Evolutionary conservation across 2,113 vertebrate genomes (phyloP).

Genomic region (Osmerus mordax): DNA sequence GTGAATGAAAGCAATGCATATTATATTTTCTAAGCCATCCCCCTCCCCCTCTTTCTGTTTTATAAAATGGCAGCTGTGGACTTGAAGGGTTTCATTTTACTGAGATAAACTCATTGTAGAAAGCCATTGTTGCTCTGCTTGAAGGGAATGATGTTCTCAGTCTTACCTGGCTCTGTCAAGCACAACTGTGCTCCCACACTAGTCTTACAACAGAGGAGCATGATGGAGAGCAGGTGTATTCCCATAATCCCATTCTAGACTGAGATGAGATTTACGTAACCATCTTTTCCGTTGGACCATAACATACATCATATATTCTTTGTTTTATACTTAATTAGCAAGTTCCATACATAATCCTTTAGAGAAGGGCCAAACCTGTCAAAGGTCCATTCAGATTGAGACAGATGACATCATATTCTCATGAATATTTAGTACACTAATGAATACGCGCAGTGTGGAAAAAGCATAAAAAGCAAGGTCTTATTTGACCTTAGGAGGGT

Average conservation of each 20-base stretch:
- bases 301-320: too few species aligned
- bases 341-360: too few species aligned
- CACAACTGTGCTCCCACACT: constrained; percentile 32
- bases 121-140: constrained; percentile 42
- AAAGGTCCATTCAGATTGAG: too few species aligned
- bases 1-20: constrained; percentile 64
- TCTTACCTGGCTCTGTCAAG: constrained; percentile 41
- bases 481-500: too few species aligned
- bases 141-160: constrained; percentile 44
- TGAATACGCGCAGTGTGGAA: too few species aligned
- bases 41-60: constrained; percentile 14
- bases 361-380: too few species aligned
- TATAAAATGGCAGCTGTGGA: constrained; percentile 51
- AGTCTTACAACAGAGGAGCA: constrained; percentile 37
- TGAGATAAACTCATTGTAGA: constrained; percentile 49
- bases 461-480: too few species aligned
- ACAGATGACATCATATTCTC: too few species aligned
- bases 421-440: too few species aligned
- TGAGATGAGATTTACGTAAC: background rate
- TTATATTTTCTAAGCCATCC: constrained; percentile 60
- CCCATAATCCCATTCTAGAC: background rate
- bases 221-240: constrained; percentile 44
- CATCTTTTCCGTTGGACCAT: background rate
- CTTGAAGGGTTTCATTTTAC: constrained; percentile 51
- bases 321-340: too few species aligned